These are phyloP conservation scores for Montipora capitata DNA, from an alignment of 92 coral and sea anemone genomes.

Conservation along the genomic window DNA sequence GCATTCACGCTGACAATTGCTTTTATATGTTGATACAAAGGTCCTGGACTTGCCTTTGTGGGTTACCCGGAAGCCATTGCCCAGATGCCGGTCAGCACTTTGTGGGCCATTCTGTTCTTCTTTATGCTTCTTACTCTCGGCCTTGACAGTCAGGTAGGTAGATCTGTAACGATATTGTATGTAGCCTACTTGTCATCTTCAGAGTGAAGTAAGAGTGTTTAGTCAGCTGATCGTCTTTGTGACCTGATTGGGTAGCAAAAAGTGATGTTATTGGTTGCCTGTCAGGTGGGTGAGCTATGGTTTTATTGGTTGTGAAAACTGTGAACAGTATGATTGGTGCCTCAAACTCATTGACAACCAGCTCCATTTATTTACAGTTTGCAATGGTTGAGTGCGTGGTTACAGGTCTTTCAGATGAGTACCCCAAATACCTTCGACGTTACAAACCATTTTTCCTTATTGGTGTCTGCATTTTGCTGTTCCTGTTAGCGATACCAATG, in stretches of 20 bases:
- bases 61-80: slow-evolving; percentile 96
- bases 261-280: no score
- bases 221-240: no score
- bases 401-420: slow-evolving; percentile 91
- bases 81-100: slow-evolving; percentile 90
- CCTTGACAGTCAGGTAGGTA: slow-evolving; percentile 91
- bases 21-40: slow-evolving; percentile 38
- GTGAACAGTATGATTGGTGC: no score
- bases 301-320: no score
- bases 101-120: slow-evolving; percentile 95
- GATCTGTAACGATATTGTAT: background rate
- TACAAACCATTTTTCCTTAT: slow-evolving; percentile 84
- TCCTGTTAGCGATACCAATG: slow-evolving; percentile 86
- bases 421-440: slow-evolving; percentile 82
- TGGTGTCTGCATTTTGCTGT: slow-evolving; percentile 61
- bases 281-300: no score
- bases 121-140: slow-evolving; percentile 95
- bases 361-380: slow-evolving; percentile 61
- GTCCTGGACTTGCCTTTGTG: slow-evolving; percentile 95
- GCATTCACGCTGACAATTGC: background rate
- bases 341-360: background rate
- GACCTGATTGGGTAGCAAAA: no score
- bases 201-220: no score
- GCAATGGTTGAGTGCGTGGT: slow-evolving; percentile 92
- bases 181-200: no score